Percentiles rank a stretch among this genome's conserved stretches.
Evolutionary conservation across 2,888 invertebrate species (phyloP).

Genomic region (Ernsta delagoae): DNA sequence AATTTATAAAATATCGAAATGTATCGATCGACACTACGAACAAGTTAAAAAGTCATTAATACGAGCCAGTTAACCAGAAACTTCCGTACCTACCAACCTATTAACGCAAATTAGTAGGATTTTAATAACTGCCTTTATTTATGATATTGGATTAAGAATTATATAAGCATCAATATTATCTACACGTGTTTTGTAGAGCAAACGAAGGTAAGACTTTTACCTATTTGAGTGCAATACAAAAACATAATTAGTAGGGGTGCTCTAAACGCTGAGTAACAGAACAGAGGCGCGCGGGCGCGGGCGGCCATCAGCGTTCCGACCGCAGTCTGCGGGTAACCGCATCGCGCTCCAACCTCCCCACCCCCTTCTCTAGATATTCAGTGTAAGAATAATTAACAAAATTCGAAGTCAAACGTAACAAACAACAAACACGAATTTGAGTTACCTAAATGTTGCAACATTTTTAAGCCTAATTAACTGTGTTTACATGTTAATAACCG

Average conservation of each 20-base stretch:
- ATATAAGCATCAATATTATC: neutral
- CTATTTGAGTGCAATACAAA: neutral
- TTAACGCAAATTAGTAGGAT: too few species aligned
- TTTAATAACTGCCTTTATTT: neutral
- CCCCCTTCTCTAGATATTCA: neutral
- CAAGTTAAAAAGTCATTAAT: neutral
- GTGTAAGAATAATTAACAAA: conserved; percentile 12
- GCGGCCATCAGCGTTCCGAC: conserved; percentile 1
- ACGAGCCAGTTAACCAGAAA: neutral
- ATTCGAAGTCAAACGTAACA: neutral
- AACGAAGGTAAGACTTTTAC: neutral
- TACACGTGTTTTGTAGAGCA: neutral
- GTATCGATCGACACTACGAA: too few species aligned
- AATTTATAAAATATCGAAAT: conserved; percentile 20
- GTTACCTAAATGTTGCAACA: too few species aligned
- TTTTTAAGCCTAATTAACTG: too few species aligned
- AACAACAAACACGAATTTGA: too few species aligned
- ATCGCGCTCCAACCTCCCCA: neutral
- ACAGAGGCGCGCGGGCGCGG: neutral
- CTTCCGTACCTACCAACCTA: too few species aligned
- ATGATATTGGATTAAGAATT: too few species aligned
- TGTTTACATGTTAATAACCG: too few species aligned
- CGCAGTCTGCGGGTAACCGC: conserved; percentile 10
- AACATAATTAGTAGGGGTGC: neutral
- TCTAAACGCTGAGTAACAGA: neutral